Evolutionary conservation across 2,113 vertebrate species (phyloP), one percentile per base, ranked within the genome.

Genomic region (Triplophysa rosa): DNA sequence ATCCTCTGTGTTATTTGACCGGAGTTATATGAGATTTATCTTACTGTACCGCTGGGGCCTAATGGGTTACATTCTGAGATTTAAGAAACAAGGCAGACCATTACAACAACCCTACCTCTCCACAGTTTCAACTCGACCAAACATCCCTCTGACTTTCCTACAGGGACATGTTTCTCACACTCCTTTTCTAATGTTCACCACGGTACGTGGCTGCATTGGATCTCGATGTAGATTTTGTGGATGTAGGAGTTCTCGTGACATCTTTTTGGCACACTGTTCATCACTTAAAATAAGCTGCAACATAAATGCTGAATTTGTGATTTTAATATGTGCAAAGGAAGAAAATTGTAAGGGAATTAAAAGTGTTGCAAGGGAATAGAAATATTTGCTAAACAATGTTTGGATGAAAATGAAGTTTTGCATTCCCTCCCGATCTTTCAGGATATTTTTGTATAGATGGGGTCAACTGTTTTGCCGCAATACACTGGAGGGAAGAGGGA

Each of bases 71-170:
- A 73, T 71, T 42, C 37, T 40, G 24, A 52, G 8, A 77, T 54
- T 3, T 11, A 42, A 37, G 62, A 61, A 83, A 40, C 74, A 56
- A 69, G 59, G 52, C 70, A 78, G 78, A 89, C 88, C 88, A 88
- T 87, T 64, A 83, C 85, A 90, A 90, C 89, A 83, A 47, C 85
- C 88, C 90, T 92, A 93, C 93, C 92, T 93, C 92, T 90, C 59
- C 83, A 67, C 81, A 79, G 58, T 58, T 63, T 82, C 49, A 82
- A 61, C 73, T 76, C 16, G 78, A 87, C 87, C 86, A 86, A 90
- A 78, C 54, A 14, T 67, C 66, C 67, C 21, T 49, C n/a, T 17
- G 29, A n/a, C 40, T 64, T 47, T 42, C 58, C 40, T 61, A 11
- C 68, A 56, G 23, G 56, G 19, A 42, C 29, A 29, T 17, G 4